Percentiles rank a stretch among this genome's conserved stretches.
Conservation (phyloP, 2,113 vertebrate genomes). For the Apodemus sylvaticus region DNA sequence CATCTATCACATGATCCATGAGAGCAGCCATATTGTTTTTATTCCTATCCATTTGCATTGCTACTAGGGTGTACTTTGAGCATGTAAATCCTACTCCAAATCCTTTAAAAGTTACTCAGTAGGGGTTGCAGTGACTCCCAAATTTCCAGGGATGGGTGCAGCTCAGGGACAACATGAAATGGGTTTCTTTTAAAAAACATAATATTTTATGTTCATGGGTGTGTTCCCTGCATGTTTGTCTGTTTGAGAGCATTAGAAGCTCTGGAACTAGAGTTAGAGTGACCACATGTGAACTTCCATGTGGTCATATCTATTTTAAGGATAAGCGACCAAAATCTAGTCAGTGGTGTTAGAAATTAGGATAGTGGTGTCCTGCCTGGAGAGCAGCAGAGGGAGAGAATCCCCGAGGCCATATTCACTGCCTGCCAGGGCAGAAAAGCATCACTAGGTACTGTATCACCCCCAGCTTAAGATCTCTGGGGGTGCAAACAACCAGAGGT, state of each 20-base stretch:
- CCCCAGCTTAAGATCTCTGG: too few relatives aligned
- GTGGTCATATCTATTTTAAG: background rate
- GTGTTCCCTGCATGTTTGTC: background rate
- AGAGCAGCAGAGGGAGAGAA: too few relatives aligned
- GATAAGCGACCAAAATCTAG: conserved; percentile 2
- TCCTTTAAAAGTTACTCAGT: background rate
- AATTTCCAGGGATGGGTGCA: background rate
- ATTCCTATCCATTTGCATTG: background rate
- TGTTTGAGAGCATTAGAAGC: background rate
- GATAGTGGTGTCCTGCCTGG: too few relatives aligned
- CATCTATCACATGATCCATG: background rate
- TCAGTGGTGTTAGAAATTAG: background rate
- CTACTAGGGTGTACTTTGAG: background rate
- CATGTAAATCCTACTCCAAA: background rate
- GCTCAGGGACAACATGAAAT: background rate
- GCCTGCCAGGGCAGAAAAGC: too few relatives aligned
- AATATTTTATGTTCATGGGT: background rate
- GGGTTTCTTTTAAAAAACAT: too few relatives aligned
- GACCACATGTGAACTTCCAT: background rate
- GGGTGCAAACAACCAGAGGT: too few relatives aligned
- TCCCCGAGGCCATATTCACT: too few relatives aligned
- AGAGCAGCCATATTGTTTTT: background rate
- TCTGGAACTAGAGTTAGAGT: background rate
- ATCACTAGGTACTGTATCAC: too few relatives aligned
- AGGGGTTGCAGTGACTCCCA: background rate